A percentile compares a stretch with the other conserved stretches of the same genome.
Evolutionary conservation across 2,113 vertebrate species (phyloP).

Genomic region (Hemichromis elongatus): DNA sequence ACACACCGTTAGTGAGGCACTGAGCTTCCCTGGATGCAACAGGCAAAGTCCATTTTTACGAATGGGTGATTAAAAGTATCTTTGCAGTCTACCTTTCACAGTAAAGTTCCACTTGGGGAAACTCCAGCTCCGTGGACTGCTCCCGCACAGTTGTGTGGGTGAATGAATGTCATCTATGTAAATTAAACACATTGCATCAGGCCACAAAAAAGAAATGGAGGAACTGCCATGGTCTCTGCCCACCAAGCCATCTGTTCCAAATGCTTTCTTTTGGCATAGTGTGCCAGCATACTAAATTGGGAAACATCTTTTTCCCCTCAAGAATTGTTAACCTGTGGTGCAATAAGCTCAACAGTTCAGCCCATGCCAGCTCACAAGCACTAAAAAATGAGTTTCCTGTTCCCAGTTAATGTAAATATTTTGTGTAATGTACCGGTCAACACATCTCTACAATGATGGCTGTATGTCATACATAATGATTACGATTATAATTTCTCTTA

Average conservation of each 20-base stretch:
- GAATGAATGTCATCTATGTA: background rate
- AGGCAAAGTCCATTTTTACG: background rate
- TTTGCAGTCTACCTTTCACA: background rate
- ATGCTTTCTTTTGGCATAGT: background rate
- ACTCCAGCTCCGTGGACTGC: background rate
- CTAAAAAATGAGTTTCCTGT: background rate
- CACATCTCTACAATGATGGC: background rate
- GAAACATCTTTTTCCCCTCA: background rate
- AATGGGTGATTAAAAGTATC: background rate
- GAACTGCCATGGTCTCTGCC: background rate
- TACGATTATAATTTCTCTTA: background rate
- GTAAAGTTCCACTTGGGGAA: background rate
- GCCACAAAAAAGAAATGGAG: background rate
- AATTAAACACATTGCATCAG: slow-evolving; percentile 30
- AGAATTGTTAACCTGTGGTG: slow-evolving; percentile 12
- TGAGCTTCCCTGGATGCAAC: background rate
- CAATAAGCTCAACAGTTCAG: background rate
- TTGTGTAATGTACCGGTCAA: background rate
- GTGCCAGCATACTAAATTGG: background rate
- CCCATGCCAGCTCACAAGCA: background rate
- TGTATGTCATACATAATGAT: background rate
- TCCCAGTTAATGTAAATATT: background rate
- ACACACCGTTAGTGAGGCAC: background rate
- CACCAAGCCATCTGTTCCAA: slow-evolving; percentile 48
- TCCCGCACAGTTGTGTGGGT: background rate